These are phyloP conservation scores for Monopterus albus DNA, from an alignment of 2,113 vertebrate species.

Conservation along the genomic window DNA sequence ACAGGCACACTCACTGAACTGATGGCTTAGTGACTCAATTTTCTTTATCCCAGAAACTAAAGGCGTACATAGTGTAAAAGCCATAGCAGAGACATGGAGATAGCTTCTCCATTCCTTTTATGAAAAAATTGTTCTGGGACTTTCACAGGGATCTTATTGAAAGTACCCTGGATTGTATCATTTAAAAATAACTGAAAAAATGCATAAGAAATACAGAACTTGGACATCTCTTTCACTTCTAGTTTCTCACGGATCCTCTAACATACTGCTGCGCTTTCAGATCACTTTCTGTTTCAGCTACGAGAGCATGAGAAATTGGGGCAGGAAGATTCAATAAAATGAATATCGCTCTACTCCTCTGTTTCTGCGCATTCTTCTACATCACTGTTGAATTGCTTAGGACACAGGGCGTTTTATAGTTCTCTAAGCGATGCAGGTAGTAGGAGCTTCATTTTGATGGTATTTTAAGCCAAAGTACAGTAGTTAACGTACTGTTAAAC, in stretches of 20 bases:
- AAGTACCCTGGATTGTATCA: no score
- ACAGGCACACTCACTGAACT: conserved; percentile 7
- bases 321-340: conserved; percentile 7
- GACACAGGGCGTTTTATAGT: neutral
- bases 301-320: conserved; percentile 13
- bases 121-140: no score
- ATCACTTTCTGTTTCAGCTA: conserved; percentile 26
- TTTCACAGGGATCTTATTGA: no score
- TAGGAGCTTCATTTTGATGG: neutral
- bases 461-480: neutral
- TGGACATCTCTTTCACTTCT: neutral
- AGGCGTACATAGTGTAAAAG: neutral
- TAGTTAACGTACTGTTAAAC: neutral
- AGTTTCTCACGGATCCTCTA: neutral
- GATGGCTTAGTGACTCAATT: conserved; percentile 15
- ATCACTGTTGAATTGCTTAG: neutral
- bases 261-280: no score
- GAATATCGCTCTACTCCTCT: neutral
- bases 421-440: neutral
- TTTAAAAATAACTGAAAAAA: no score
- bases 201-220: no score
- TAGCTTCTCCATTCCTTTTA: no score
- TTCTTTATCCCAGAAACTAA: conserved; percentile 1
- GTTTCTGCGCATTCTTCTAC: conserved; percentile 18
- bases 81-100: neutral